Evolutionary conservation across 2,888 invertebrate genomes (phyloP).

Genomic region (Artemia sp.): DNA sequence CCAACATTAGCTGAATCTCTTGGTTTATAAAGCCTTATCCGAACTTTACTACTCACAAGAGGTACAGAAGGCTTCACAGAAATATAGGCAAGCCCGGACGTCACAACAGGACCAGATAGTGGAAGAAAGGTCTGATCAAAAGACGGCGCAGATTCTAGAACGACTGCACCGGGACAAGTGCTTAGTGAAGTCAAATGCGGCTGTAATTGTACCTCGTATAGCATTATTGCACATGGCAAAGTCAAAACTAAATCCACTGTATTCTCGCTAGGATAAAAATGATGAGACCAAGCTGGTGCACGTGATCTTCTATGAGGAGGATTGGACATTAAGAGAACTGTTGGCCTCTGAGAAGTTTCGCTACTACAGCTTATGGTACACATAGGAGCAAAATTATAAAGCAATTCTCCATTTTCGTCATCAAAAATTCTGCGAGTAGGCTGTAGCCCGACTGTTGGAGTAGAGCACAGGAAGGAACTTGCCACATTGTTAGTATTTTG

Average conservation of each 20-base stretch:
- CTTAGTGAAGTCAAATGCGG: conserved; percentile 67
- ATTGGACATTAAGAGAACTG: conserved; percentile 63
- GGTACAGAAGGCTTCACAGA: conserved; percentile 62
- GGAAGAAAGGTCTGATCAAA: conserved; percentile 58
- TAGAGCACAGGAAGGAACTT: background rate
- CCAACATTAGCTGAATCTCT: conserved; percentile 77
- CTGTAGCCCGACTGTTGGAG: conserved; percentile 21
- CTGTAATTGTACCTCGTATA: conserved; percentile 71
- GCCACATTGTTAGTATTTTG: background rate
- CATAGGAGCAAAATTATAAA: conserved; percentile 76
- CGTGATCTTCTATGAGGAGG: conserved; percentile 67
- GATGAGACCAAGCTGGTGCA: conserved; percentile 86
- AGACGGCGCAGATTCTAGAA: conserved; percentile 65
- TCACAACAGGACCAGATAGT: conserved; percentile 64
- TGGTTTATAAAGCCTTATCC: conserved; percentile 61
- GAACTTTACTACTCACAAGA: conserved; percentile 65
- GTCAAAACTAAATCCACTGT: conserved; percentile 72
- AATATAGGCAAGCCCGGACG: conserved; percentile 72
- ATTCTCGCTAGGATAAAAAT: conserved; percentile 76
- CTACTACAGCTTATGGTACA: conserved; percentile 61
- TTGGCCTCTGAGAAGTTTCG: conserved; percentile 72
- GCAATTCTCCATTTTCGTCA: conserved; percentile 46
- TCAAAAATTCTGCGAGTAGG: conserved; percentile 29
- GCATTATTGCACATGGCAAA: conserved; percentile 67
- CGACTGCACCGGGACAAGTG: conserved; percentile 73